Evolutionary conservation across 1,140 invertebrate species (phyloP), one percentile per base, ranked within the genome.

Genomic region (Schlechtendalia chinensis): DNA sequence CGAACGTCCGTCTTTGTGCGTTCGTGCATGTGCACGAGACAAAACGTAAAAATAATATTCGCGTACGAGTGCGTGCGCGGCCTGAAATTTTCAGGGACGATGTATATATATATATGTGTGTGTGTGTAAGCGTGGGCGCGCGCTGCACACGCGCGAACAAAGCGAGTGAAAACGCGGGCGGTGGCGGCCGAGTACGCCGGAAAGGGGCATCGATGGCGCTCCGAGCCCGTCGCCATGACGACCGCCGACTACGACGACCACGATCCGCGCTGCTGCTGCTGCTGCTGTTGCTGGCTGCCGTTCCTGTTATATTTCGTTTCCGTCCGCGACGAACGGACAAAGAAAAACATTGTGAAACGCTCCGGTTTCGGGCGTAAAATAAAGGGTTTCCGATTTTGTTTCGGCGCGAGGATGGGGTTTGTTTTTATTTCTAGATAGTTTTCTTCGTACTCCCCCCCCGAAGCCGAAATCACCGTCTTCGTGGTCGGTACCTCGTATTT

Each of bases 221-320:
- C 65, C 65, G 65, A 59, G 61, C 27, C 16, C 39, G 65, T 67
- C 45, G 65, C 16, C 65, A 67, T 67, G 65, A 39, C 39, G 39
- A 67, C 65, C 32, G 12, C 58, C 16, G 58, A n/a, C 1, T 17
- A 22, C 22, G 22, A 14, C 22, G 12, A n/a, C 58, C 4, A 19
- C 29, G 1, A 8, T 27, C 29, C 12, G 16, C 27, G 61, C 29
- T 27, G 27, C 59, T 6, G 8, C 54, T 19, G 19, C 54, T 3
- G 56, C 56, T 27, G 6, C 17, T 22, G 65, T 39, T 24, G 65
- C n/a, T 67, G 65, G n/a, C n/a, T 16, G 65, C 45, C 29, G 61
- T 65, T n/a, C 61, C 61, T 27, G 59, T 29, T 63, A 65, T 65
- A 67, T 47, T 67, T 67, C n/a, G 47, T 67, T 67, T 67, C 32